Evolutionary conservation across 2,797 vertebrate genomes (phyloP), one percentile per base, ranked within the genome.

Genomic region (Anguilla megastoma): DNA sequence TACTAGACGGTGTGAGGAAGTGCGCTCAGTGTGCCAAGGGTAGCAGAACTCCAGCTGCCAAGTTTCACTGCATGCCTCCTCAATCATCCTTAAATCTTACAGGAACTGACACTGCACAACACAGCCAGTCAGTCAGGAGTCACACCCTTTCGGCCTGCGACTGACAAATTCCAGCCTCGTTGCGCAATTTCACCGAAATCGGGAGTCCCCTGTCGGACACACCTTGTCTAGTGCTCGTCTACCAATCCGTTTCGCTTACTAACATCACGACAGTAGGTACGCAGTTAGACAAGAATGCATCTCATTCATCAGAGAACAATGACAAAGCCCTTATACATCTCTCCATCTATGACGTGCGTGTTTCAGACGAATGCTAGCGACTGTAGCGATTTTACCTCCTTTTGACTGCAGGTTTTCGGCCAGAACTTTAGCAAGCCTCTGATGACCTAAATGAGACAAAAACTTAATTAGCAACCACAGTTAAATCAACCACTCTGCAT

Each of bases 331-430:
- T 41, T 41, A 14, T 36, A 16, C 8, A 60, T 33, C 30, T 50
- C 45, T 52, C 8, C 18, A 33, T 48, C 36, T 6, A 50, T 50
- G 79, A 50, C 45, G 6, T n/a, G 41, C 45, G 10, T 2, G 24
- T 21, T 82, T 50, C 0, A 33, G 48, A 84, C n/a, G 1, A 50
- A 54, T 56, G 10, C 10, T 14, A 6, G 45, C 14, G 66, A 71
- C 16, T 66, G 54, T 30, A 14, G 0, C 5, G 33, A 90, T 91
- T 84, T 92, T 94, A 99, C 98, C 97, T 99, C 98, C 95, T 99
- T 99, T 95, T 99, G 98, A 98, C 98, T 99, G 97, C 98, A 99
- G 3, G 98, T 99, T 97, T 99, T 99, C 88, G 98, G 98, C 98
- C 98, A 99, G 96, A 98, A 99, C 94, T 99, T 99, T 95, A 99